A percentile compares a stretch with the other conserved stretches of the same genome.
phyloP scores from a whole-genome alignment of 2,888 invertebrate species.

The Galerucella calmariensis region DNA sequence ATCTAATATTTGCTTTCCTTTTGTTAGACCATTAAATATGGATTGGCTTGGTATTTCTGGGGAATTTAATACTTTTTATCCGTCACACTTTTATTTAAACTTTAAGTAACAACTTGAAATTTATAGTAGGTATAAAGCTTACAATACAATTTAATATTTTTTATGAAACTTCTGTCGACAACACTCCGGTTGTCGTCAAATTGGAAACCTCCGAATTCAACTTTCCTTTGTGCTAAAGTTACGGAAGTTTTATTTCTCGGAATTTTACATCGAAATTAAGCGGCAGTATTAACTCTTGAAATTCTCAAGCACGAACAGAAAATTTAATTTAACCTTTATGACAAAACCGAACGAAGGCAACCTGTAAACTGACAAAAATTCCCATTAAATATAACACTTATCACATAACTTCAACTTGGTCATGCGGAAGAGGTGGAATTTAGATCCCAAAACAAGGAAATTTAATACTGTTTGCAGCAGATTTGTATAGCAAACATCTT shows the following conservation, averaged over 20 bases:
- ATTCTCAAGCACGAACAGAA: slow-evolving; percentile 25
- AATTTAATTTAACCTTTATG: slow-evolving; percentile 35
- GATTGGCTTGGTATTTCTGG: no score
- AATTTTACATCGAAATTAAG: slow-evolving; percentile 33
- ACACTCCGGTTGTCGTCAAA: slow-evolving; percentile 11
- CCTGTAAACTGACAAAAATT: slow-evolving; percentile 32
- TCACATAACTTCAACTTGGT: background rate
- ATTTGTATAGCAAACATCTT: background rate
- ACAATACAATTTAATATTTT: background rate
- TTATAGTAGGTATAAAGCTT: background rate
- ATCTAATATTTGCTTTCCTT: no score
- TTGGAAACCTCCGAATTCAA: slow-evolving; percentile 22
- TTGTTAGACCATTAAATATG: no score
- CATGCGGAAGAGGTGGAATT: background rate
- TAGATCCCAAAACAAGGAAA: background rate
- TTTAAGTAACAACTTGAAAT: background rate
- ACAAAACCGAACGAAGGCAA: slow-evolving; percentile 31
- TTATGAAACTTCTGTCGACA: background rate
- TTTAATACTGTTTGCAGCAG: background rate
- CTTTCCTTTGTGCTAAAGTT: slow-evolving; percentile 25
- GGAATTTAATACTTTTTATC: background rate
- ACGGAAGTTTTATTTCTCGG: slow-evolving; percentile 26
- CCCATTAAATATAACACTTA: slow-evolving; percentile 29
- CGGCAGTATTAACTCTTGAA: slow-evolving; percentile 31
- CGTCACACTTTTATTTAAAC: background rate